These are phyloP conservation scores for Acleris laterana DNA, from an alignment of 2,888 invertebrate species.

Conservation along the genomic window DNA sequence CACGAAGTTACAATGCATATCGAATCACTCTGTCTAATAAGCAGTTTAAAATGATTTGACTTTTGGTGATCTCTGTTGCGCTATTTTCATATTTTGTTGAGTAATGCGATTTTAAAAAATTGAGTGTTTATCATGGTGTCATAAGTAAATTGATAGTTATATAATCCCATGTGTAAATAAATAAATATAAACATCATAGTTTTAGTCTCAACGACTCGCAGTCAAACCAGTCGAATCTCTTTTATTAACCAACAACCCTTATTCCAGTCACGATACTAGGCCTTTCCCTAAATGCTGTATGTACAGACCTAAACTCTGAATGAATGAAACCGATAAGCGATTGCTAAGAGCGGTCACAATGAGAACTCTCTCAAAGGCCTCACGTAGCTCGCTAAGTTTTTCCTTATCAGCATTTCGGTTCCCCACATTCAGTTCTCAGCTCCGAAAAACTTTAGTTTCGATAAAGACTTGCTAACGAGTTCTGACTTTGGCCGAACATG, in stretches of 20 bases:
- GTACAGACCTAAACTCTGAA: slow-evolving; percentile 39
- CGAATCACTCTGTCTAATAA: too few relatives aligned
- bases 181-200: not conserved
- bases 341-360: slow-evolving; percentile 43
- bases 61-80: too few relatives aligned
- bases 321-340: slow-evolving; percentile 42
- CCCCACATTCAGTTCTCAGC: slow-evolving; percentile 46
- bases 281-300: slow-evolving; percentile 51
- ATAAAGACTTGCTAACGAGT: slow-evolving; percentile 54
- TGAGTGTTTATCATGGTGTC: too few relatives aligned
- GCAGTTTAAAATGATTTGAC: too few relatives aligned
- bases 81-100: too few relatives aligned
- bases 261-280: slow-evolving; percentile 41
- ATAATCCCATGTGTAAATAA: too few relatives aligned
- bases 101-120: too few relatives aligned
- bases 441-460: slow-evolving; percentile 49
- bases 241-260: not conserved
- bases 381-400: slow-evolving; percentile 53
- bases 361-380: slow-evolving; percentile 50
- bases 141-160: too few relatives aligned
- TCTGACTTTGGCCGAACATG: slow-evolving; percentile 41
- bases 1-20: too few relatives aligned
- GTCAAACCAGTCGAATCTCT: not conserved
- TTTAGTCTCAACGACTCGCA: not conserved
- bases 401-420: slow-evolving; percentile 52